Base-by-base conservation (phyloP, 2,797 vertebrate species). In the Oophaga sylvatica region DNA sequence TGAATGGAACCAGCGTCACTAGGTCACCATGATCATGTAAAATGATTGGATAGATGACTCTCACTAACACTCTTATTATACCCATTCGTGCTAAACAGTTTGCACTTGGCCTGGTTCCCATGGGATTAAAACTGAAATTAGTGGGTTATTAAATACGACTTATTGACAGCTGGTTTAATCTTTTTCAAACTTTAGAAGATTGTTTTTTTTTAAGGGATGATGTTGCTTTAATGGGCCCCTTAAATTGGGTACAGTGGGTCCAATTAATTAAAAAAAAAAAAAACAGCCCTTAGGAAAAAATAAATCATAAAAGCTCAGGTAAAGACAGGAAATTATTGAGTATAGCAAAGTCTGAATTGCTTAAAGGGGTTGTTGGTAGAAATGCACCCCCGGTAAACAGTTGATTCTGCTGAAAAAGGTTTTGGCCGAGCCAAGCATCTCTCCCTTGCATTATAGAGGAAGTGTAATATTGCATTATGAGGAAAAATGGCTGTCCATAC, bases 41-140 rank as follows among this genome's bases (percentile, higher is more conserved):
- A 73, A 57, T 17, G 78, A 56, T 29, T 19, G 2, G 12, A 22
- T 56, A 62, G 17, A 71, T 22, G 45, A 63, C 67, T n/a, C 56
- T 48, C 19, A 31, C 29, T 56, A 12, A 48, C 8, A 26, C 60
- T 80, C 31, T 22, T 53, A 60, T n/a, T 35, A 26, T 84, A 20
- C 48, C 26, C 17, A 10, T 10, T 16, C 5, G 11, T 13, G 19
- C 35, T 59, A 20, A 7, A 63, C 45, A 35, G 63, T 80, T 71
- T 80, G 65, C 2, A 29, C 76, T n/a, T 48, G 48, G 29, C 77
- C 57, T 26, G 0, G 57, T 57, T 75, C n/a, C 57, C 67, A 75
- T 85, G 83, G 67, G 76, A 85, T 85, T 76, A 80, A 26, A 15
- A 57, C 16, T 84, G 56, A 48, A 73, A 88, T 85, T 17, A 85